These are phyloP conservation scores for Pristionchus japonicus DNA, from an alignment of 2,888 invertebrate genomes.

Conservation along the genomic window DNA sequence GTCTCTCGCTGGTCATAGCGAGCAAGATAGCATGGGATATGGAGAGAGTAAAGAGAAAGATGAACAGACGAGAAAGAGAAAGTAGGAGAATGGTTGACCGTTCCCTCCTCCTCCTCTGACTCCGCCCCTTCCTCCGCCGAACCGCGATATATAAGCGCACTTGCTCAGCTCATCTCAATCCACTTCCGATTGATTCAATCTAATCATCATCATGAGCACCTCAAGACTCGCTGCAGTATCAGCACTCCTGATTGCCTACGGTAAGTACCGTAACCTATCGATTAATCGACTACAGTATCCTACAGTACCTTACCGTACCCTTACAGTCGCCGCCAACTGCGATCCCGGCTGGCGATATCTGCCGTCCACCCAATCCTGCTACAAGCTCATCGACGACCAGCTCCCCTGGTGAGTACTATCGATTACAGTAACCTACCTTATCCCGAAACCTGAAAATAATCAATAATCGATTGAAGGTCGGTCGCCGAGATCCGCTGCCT, in stretches of 20 bases:
- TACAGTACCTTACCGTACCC: background rate
- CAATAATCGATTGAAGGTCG: too few species aligned
- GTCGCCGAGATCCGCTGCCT: constrained; percentile 71
- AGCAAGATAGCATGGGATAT: too few species aligned
- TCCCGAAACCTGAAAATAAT: background rate
- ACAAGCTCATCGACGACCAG: constrained; percentile 63
- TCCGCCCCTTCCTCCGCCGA: background rate
- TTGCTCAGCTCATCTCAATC: background rate
- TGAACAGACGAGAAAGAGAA: background rate
- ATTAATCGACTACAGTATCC: too few species aligned
- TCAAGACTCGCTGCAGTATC: background rate
- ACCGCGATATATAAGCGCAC: background rate
- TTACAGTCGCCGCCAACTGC: constrained; percentile 54
- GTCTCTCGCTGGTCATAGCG: too few species aligned
- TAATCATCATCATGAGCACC: constrained; percentile 5
- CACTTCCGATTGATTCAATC: background rate
- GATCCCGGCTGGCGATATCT: constrained; percentile 69
- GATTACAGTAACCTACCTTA: constrained; percentile 62
- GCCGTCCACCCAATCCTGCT: constrained; percentile 67
- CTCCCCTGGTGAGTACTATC: constrained; percentile 49
- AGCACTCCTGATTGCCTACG: constrained; percentile 4
- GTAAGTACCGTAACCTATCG: background rate
- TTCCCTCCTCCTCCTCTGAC: background rate
- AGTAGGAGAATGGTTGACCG: background rate
- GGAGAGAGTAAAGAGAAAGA: too few species aligned